Evolutionary conservation across 2,113 vertebrate species (phyloP).

Genomic region (Gorilla gorilla): DNA sequence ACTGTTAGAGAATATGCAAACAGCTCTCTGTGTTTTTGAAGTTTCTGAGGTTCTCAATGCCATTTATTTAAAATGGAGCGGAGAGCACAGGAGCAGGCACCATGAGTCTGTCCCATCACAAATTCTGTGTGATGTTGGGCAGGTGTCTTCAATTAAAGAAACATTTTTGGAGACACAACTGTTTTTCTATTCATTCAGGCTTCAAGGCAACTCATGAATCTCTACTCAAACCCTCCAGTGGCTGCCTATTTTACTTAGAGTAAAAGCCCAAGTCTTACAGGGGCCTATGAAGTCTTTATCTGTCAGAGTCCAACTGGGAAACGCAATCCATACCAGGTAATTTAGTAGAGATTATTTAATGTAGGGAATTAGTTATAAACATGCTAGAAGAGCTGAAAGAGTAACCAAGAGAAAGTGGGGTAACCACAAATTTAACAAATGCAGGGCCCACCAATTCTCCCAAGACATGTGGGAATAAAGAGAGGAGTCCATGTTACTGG

Average conservation of each 20-base stretch:
- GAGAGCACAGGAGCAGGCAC: neutral
- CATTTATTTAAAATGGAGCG: neutral
- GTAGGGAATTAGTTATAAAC: neutral
- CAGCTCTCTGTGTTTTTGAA: constrained; percentile 7
- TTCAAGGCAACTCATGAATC: neutral
- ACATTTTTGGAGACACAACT: neutral
- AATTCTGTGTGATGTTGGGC: neutral
- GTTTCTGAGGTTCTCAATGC: neutral
- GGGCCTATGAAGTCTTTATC: neutral
- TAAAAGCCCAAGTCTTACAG: constrained; percentile 16
- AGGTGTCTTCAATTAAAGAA: constrained; percentile 40
- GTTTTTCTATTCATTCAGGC: neutral
- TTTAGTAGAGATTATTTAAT: neutral
- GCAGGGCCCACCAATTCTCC: neutral
- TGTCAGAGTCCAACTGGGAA: neutral
- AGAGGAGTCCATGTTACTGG: neutral
- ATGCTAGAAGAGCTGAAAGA: neutral
- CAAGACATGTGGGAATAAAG: neutral
- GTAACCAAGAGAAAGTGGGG: neutral
- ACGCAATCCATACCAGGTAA: neutral
- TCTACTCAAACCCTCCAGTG: neutral
- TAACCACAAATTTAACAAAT: neutral
- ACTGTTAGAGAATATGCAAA: constrained; percentile 1
- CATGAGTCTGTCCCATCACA: neutral
- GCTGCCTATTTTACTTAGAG: constrained; percentile 23